Conservation (phyloP, 53 echinoderm and acorn worm species). For the Antedon mediterranea region DNA sequence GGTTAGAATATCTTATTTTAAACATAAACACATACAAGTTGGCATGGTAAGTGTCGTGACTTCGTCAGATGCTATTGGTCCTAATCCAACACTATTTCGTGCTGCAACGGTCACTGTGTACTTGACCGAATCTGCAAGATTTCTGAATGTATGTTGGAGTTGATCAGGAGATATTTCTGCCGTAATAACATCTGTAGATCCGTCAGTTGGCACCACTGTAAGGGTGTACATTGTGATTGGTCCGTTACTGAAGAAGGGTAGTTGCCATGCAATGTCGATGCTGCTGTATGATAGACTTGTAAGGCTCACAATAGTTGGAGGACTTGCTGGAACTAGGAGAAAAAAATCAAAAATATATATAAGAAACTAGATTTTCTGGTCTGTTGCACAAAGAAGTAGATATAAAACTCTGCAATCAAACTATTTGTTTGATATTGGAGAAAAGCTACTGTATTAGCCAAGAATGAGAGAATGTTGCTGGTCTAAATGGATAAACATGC, state of each 20-base stretch:
- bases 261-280: conserved; percentile 50
- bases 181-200: neutral
- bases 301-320: conserved; percentile 56
- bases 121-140: neutral
- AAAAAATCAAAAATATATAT: no score
- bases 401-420: no score
- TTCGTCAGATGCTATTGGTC: conserved; percentile 27
- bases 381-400: no score
- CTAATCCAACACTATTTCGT: conserved; percentile 44
- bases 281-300: conserved; percentile 48
- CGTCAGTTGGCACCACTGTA: neutral
- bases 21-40: conserved; percentile 27
- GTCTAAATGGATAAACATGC: no score
- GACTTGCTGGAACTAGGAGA: conserved; percentile 38
- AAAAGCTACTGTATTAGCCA: no score
- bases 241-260: conserved; percentile 56
- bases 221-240: neutral
- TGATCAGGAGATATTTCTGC: neutral
- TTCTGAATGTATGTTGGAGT: neutral
- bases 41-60: conserved; percentile 42
- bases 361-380: no score
- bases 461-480: no score
- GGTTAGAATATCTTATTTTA: neutral
- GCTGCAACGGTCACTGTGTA: conserved; percentile 55
- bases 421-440: no score